A percentile compares a stretch with the other conserved stretches of the same genome.
These are phyloP conservation scores for Eupithecia vulgata DNA, from an alignment of 2,888 invertebrate species.

Conservation along the genomic window DNA sequence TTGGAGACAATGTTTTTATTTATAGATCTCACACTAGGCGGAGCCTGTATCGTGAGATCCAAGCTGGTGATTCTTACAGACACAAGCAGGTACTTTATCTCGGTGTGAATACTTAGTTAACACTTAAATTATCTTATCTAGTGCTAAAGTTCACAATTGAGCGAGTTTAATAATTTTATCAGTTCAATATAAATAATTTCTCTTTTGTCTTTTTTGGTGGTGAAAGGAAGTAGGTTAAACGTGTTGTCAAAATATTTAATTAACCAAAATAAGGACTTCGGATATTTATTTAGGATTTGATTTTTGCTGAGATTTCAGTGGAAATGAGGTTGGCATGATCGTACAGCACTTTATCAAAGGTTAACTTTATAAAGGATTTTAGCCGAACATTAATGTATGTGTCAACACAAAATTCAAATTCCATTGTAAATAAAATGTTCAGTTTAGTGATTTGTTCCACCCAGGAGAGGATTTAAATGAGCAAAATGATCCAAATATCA, in stretches of 20 bases:
- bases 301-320: constrained; percentile 7
- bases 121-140: too few relatives aligned
- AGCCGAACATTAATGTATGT: background rate
- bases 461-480: background rate
- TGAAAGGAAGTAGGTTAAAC: background rate
- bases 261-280: background rate
- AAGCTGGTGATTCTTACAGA: too few relatives aligned
- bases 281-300: constrained; percentile 29
- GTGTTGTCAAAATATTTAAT: background rate
- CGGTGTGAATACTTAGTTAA: too few relatives aligned
- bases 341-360: constrained; percentile 24
- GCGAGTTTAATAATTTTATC: too few relatives aligned
- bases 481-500: background rate
- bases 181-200: too few relatives aligned
- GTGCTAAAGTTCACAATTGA: too few relatives aligned
- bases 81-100: too few relatives aligned
- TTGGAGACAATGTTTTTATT: too few relatives aligned
- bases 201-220: too few relatives aligned
- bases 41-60: too few relatives aligned
- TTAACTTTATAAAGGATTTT: constrained; percentile 9
- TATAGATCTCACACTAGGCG: too few relatives aligned
- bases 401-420: background rate
- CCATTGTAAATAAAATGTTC: background rate
- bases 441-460: background rate
- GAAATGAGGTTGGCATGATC: constrained; percentile 15